Evolutionary conservation across 1,140 invertebrate species (phyloP), one percentile per base, ranked within the genome.

Genomic region (Bursaphelenchus mucronatus): DNA sequence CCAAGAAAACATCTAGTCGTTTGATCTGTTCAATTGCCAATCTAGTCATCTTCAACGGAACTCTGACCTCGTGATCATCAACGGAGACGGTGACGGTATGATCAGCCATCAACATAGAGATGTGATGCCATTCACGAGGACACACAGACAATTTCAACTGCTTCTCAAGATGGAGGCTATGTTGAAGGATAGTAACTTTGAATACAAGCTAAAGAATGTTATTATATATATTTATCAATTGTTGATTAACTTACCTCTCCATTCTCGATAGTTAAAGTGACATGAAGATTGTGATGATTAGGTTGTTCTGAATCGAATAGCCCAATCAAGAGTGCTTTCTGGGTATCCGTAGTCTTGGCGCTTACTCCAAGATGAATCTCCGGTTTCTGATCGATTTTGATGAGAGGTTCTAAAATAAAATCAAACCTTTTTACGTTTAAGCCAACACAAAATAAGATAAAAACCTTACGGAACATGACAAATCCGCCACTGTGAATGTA

Each of bases 401-500:
- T 70, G 66, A 69, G 15, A 15, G 61, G 45, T 11, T 70, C 43
- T 72, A 49, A 71, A 70, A 43, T n/a, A 8, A 30, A 45, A 64
- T 49, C 11, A 55, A 57, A 15, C n/a, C 40, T 30, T 30, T 30
- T 30, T 5, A 30, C 30, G 1, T 30, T 41, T 17, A 30, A 64
- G 13, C 44, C 21, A 39, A 44, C 41, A 45, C 11, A 30, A 13
- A 40, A 8, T 39, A 13, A 15, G 15, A 8, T 11, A 17, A 63
- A 72, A 15, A 57, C 6, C 10, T 13, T 44, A 70, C 69, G 59
- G 54, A 72, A 73, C 19, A 41, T 56, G 19, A 53, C 68, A 58
- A 49, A 76, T 46, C 71, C 71, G 15, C 74, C 74, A 30, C 59
- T 53, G 40, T 78, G 76, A 41, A 78, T 57, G 61, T 78, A 78